Conservation (phyloP, 1,140 invertebrate genomes). For the Ceratosolen fusciceps region DNA sequence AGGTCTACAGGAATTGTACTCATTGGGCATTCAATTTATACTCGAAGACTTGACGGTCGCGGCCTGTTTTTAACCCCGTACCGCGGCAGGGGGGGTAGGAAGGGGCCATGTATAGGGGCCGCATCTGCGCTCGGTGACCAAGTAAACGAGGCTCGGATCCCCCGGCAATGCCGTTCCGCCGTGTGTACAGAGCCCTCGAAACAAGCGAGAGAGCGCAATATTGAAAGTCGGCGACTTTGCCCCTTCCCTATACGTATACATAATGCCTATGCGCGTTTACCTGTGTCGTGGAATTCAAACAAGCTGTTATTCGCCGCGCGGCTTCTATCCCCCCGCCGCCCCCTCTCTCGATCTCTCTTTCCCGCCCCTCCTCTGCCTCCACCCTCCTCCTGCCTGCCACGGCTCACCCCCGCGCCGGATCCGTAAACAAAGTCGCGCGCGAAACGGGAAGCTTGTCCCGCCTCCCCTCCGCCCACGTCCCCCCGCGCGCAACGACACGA, state of each 20-base stretch:
- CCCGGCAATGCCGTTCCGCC: neutral
- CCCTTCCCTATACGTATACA: no score
- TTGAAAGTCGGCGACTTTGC: conserved; percentile 36
- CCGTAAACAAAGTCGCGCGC: conserved; percentile 13
- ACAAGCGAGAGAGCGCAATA: conserved; percentile 13
- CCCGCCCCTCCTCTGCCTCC: no score
- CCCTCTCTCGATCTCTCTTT: no score
- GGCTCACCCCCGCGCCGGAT: no score
- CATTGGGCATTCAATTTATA: conserved; percentile 17
- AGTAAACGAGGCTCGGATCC: conserved; percentile 19
- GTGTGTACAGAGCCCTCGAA: conserved; percentile 3
- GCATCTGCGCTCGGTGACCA: conserved; percentile 11
- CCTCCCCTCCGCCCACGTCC: neutral
- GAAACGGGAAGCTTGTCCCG: neutral
- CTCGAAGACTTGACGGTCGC: neutral
- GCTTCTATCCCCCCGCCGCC: neutral
- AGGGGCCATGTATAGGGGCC: neutral
- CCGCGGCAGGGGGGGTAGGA: neutral
- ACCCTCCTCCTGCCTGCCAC: no score
- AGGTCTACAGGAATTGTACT: conserved; percentile 1
- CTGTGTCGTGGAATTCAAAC: conserved; percentile 30
- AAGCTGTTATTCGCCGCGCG: neutral
- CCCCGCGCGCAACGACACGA: neutral
- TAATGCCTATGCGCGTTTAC: neutral
- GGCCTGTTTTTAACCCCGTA: conserved; percentile 14